Base-by-base conservation (phyloP, 2,888 invertebrate genomes). In the Melanchra persicariae region DNA sequence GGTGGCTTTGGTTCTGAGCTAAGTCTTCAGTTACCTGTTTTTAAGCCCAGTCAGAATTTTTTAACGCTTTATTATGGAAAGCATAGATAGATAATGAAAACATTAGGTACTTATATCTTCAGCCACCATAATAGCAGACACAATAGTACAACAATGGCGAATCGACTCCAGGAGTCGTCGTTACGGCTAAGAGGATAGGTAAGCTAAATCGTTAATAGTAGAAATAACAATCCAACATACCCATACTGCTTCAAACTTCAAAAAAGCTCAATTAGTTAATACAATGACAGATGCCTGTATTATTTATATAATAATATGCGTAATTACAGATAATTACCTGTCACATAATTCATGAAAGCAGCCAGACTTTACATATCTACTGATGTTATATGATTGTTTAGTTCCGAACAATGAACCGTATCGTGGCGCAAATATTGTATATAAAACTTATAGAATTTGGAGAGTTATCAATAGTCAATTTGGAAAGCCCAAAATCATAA, bases 261-360 rank as follows among this genome's bases (percentile, higher is more conserved):
- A 34, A 61, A 61, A 66, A 51, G 26, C 17, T 54, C 40, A 59
- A 77, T 73, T 66, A 59, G 26, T 55, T 62, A n/a, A n/a, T 58
- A 34, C 40, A 59, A 77, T 77, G 47, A 66, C 49, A 59, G 49
- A 65, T 79, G 49, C 19, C 8, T 34, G 26, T 54, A 59, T 26
- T 60, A 63, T 60, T 55, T 66, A 73, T 67, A 72, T 52, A 66
- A 78, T 59, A 60, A 66, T 63, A 63, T 52, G 37, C 26, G 40
- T 73, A 47, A 79, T 60, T 67, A 24, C 58, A 51, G 30, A 57
- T 79, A 73, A 77, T 79, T 73, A 60, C 10, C 63, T 77, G 77
- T 74, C 80, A 47, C 77, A 77, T 77, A 74, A 77, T 51, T 77
- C 67, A 79, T 65, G 61, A 24, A 64, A 59, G n/a, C 66, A 79